phyloP scores from a whole-genome alignment of 2,888 invertebrate species.

The Melitaea athalia region DNA sequence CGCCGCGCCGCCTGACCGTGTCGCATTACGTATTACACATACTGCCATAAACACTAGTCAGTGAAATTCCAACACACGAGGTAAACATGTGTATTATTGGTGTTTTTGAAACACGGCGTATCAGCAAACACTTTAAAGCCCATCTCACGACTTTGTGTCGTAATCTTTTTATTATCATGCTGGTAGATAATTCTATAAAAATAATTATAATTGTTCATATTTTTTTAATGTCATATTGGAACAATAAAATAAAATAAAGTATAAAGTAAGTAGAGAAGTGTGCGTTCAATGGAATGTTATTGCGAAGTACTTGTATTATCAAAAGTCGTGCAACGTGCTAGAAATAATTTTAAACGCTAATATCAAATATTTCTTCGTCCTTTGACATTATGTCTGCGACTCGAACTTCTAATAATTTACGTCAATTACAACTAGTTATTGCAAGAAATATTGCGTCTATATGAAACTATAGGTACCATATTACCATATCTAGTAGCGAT shows the following conservation, averaged over 20 bases:
- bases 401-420: slow-evolving; percentile 34
- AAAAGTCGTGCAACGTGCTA: slow-evolving; percentile 28
- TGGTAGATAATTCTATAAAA: too few species aligned
- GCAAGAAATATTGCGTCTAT: slow-evolving; percentile 17
- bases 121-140: too few species aligned
- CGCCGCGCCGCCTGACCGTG: slow-evolving; percentile 68
- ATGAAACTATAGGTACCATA: slow-evolving; percentile 20
- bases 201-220: not conserved
- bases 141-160: not conserved
- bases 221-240: not conserved
- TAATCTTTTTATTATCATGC: not conserved
- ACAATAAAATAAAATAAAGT: not conserved
- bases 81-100: not conserved
- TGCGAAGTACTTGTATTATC: slow-evolving; percentile 25
- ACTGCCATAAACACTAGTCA: slow-evolving; percentile 41
- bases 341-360: slow-evolving; percentile 39
- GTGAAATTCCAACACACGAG: not conserved
- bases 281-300: slow-evolving; percentile 13
- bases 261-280: not conserved
- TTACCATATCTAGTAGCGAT: slow-evolving; percentile 20
- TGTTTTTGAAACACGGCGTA: not conserved
- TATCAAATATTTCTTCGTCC: slow-evolving; percentile 40
- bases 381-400: slow-evolving; percentile 41
- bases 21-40: slow-evolving; percentile 53
- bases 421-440: slow-evolving; percentile 12